Evolutionary conservation across 2,888 invertebrate genomes (phyloP).

Genomic region (Caenorhabditis sp.): DNA sequence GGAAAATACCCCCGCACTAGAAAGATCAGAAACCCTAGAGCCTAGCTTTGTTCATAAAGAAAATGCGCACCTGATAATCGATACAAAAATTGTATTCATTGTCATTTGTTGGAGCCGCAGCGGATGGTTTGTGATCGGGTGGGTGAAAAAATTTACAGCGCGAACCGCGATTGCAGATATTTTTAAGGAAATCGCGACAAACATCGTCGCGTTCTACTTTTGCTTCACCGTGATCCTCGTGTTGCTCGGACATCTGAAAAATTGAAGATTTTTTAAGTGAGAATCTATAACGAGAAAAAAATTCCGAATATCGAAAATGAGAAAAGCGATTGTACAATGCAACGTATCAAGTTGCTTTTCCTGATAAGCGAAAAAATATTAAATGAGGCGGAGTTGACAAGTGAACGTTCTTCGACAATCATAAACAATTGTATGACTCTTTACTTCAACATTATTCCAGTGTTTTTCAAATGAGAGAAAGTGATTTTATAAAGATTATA

Average conservation of each 20-base stretch:
- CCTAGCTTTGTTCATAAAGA: background rate
- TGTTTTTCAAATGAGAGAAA: too few relatives aligned
- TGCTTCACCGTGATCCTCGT: background rate
- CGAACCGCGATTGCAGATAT: conserved; percentile 77
- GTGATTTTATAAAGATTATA: too few relatives aligned
- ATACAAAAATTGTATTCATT: conserved; percentile 74
- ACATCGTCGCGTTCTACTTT: conserved; percentile 71
- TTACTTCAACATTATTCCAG: too few relatives aligned
- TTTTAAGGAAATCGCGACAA: conserved; percentile 76
- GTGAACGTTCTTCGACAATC: too few relatives aligned
- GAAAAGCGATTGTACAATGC: background rate
- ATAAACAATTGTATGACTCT: too few relatives aligned
- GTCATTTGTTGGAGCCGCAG: conserved; percentile 53
- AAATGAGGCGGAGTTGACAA: too few relatives aligned
- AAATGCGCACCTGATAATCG: conserved; percentile 75
- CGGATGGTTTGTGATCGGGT: conserved; percentile 27
- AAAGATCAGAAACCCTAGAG: background rate
- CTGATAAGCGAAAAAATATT: too few relatives aligned
- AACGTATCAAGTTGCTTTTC: too few relatives aligned
- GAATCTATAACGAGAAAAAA: background rate
- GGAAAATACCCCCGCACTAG: background rate
- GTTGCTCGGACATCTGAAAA: background rate
- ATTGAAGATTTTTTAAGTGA: too few relatives aligned
- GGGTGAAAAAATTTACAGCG: conserved; percentile 76
- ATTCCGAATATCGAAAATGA: background rate